Percentiles rank a stretch among this genome's conserved stretches.
Evolutionary conservation across 2,888 invertebrate genomes (phyloP).

Genomic region (Trypoxylon attenuatum): DNA sequence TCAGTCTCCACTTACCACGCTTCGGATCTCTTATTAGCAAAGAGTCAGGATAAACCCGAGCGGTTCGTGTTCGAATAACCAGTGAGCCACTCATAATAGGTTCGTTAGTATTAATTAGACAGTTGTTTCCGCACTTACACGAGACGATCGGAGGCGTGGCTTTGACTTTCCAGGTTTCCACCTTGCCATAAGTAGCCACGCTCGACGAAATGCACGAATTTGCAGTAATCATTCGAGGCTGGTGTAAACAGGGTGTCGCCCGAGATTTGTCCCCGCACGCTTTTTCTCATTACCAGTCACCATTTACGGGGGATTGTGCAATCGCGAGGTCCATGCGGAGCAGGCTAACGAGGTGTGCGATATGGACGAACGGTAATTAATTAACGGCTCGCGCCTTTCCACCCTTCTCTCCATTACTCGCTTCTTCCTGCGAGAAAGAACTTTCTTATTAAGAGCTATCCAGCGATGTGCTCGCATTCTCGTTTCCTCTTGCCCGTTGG

Average conservation of each 20-base stretch:
- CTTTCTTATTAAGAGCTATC: conserved; percentile 32
- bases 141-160: neutral
- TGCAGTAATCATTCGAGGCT: neutral
- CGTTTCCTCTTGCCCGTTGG: neutral
- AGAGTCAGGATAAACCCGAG: neutral
- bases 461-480: conserved; percentile 3
- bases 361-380: conserved; percentile 59
- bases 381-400: conserved; percentile 44
- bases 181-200: neutral
- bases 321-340: conserved; percentile 21
- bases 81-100: conserved; percentile 18
- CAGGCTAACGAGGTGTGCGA: conserved; percentile 62
- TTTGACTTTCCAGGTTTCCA: too few relatives aligned
- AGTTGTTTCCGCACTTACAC: conserved; percentile 15
- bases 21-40: conserved; percentile 23
- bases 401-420: too few relatives aligned
- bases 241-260: conserved; percentile 17
- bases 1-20: neutral
- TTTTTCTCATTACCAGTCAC: conserved; percentile 21
- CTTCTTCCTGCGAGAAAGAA: neutral
- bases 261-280: conserved; percentile 4
- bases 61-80: neutral
- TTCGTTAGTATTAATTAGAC: conserved; percentile 43
- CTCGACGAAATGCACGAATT: neutral
- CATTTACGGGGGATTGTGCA: conserved; percentile 46